Base-by-base conservation (phyloP, 2,113 vertebrate species). In the Tachuris rubrigastra region DNA sequence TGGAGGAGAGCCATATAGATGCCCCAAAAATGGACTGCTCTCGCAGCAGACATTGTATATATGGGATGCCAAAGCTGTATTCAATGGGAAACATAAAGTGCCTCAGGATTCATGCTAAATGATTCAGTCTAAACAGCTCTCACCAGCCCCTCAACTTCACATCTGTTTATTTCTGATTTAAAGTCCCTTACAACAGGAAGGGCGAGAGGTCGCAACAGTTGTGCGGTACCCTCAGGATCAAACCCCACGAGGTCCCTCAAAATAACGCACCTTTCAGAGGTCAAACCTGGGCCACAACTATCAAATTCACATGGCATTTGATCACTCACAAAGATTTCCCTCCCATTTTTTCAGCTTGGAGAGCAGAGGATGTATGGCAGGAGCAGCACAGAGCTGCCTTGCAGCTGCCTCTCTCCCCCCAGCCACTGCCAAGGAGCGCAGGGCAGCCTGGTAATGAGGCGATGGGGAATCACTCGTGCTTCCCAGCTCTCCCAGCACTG, bases 121-220 rank as follows among this genome's bases (percentile, higher is more conserved):
- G 13, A 41, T 49, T 89, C 79, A 89, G 76, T 39, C 80, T 86
- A 94, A 95, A 86, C 83, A 94, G 49, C 41, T 68, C 92, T 90
- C 9, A 0, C 58, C 35, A 81, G 60, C 10, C 58, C 30, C 80
- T 94, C 86, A 71, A 28, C 58, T 79, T 89, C 83, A 93, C 58
- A 77, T 92, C 90, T 93, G 87, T 95, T 94, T 96, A 94, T 90
- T 96, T 96, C 93, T 94, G 83, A 95, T 89, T 88, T 90, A 55
- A 96, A 92, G 80, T 88, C 56, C 62, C 76, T 93, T 92, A 89
- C 69, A 90, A 88, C 90, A 92, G 92, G 86, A 96, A 96, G 86
- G 90, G 88, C 28, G 21, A 93, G 92, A 84, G 83, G 93, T 94
- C 82, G 1, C 2, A 33, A 69, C 72, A 85, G 71, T 93, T 69